phyloP scores from a whole-genome alignment of 2,797 vertebrate species.

The Pogonophryne albipinna region DNA sequence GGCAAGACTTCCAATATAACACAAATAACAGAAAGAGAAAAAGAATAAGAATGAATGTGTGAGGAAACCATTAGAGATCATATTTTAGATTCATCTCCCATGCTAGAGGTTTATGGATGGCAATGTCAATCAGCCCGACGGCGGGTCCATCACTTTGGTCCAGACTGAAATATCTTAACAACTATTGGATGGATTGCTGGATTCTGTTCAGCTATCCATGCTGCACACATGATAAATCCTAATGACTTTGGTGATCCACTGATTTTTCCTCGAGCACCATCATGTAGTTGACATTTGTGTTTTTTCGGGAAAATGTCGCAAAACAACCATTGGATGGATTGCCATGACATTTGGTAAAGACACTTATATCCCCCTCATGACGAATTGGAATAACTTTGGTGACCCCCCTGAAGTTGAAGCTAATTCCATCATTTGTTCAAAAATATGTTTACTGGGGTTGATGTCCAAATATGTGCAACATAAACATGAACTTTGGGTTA shows the following conservation, averaged over 20 bases:
- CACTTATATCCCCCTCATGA: neutral
- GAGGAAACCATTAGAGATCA: neutral
- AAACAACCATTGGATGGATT: neutral
- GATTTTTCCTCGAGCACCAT: neutral
- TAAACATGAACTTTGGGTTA: neutral
- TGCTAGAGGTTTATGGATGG: neutral
- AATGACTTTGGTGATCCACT: neutral
- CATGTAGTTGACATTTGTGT: neutral
- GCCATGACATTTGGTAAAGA: conserved; percentile 10
- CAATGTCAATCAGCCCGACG: neutral
- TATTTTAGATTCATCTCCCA: neutral
- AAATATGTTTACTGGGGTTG: neutral
- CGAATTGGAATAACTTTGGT: neutral
- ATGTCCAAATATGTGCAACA: too few species aligned
- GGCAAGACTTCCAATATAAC: neutral
- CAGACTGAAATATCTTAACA: neutral
- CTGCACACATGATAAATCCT: neutral
- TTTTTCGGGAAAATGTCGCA: neutral
- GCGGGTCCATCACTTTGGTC: neutral
- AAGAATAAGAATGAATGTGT: neutral
- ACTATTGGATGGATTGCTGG: neutral
- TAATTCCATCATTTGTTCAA: neutral
- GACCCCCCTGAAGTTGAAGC: neutral
- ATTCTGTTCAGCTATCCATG: neutral
- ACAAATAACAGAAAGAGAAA: neutral